Evolutionary conservation across 2,113 vertebrate genomes (phyloP), one percentile per base, ranked within the genome.

Genomic region (Rousettus leschenaultii): DNA sequence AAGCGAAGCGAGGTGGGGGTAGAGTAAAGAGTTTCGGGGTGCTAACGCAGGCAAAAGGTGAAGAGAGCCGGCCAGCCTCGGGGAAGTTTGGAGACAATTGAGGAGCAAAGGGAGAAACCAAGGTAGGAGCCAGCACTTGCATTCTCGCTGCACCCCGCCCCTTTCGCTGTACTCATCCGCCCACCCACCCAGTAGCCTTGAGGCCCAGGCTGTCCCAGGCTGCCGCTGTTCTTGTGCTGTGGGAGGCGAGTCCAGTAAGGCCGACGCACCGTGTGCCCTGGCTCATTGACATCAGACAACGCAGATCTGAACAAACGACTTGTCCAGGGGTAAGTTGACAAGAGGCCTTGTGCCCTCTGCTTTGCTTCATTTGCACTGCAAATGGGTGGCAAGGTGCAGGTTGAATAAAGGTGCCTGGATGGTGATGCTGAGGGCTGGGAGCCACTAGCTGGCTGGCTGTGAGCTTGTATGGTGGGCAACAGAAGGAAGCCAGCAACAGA

Each of bases 401-500:
- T 48, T 86, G 53, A 79, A 40, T 22, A 55, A 82, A 84, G 61
- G 65, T 66, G 73, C 1, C 9, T 38, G 70, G 33, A 66, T 78
- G 55, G 38, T 74, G 22, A 51, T 82, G 66, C 55, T 95, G 84
- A 65, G 48, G 24, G 19, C 53, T 87, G 71, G 51, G 16, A 90
- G 40, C 73, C 26, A 48, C 82, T 80, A 22, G 40, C 74, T 89
- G 48, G 33, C 45, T 43, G 80, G 7, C 22, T 85, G n/a, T 87
- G 75, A 86, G 74, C 65, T 96, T 5, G 33, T 70, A 75, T 75
- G 89, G 71, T 91, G 87, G 84, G 88, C n/a, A 86, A 59, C 73
- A 94, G 66, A 63, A 48, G 16, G 28, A 85, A 71, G 38, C n/a
- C 92, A 95, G 96, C 96, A 98, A 97, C 97, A 97, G 96, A 98